A percentile compares a stretch with the other conserved stretches of the same genome.
These are phyloP conservation scores for Stratiomys singularior DNA, from an alignment of 2,888 invertebrate genomes.

Conservation along the genomic window DNA sequence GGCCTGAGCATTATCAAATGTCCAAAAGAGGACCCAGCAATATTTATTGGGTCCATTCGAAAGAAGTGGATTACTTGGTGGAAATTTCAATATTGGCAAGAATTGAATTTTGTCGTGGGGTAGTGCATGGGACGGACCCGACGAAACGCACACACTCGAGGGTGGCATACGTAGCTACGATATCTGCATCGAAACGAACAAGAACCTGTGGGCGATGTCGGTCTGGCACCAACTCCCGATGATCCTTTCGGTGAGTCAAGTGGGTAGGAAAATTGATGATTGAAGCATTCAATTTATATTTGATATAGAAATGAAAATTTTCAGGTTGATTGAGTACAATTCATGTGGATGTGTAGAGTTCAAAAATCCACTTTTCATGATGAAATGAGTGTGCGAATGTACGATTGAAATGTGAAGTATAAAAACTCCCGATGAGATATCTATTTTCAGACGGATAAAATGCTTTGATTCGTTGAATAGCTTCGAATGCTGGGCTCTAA, in stretches of 20 bases:
- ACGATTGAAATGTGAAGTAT: too few species aligned
- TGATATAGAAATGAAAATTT: conserved; percentile 38
- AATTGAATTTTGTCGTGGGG: conserved; percentile 2
- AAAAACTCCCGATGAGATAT: too few species aligned
- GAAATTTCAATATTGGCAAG: conserved; percentile 32
- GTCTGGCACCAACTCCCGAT: background rate
- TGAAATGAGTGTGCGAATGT: background rate
- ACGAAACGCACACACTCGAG: background rate
- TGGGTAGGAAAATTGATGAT: background rate
- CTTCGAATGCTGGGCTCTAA: too few species aligned
- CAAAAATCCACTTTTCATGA: background rate
- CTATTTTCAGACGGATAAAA: too few species aligned
- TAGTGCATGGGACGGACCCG: background rate
- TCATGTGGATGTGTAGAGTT: background rate
- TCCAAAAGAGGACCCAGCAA: background rate
- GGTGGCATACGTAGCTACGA: background rate
- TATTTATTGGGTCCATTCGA: conserved; percentile 38
- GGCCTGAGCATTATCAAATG: conserved; percentile 21
- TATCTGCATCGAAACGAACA: background rate
- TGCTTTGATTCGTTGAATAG: too few species aligned
- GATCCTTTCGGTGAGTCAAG: background rate
- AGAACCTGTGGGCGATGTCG: background rate
- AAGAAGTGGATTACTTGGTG: background rate
- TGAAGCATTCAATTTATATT: conserved; percentile 39
- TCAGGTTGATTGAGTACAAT: conserved; percentile 39